phyloP scores from a whole-genome alignment of 2,113 vertebrate genomes.

The Siniperca chuatsi region DNA sequence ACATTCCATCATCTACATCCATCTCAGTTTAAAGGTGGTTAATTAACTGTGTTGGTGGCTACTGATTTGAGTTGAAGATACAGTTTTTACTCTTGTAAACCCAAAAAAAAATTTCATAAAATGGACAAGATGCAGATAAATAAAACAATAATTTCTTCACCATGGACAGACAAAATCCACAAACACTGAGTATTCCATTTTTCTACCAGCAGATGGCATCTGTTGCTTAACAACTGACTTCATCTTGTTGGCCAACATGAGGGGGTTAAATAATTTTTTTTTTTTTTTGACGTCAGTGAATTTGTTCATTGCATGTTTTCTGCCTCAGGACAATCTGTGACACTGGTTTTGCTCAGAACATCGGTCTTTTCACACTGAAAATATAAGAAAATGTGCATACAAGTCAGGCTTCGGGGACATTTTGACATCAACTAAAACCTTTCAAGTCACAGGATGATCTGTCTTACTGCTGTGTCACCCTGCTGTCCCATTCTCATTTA shows the following conservation, averaged over 20 bases:
- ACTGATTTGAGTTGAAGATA: neutral
- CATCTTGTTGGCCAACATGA: neutral
- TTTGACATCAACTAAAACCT: conserved; percentile 1
- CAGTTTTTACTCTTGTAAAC: neutral
- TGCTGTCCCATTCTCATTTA: neutral
- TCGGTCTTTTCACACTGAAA: neutral
- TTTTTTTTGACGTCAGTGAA: conserved; percentile 43
- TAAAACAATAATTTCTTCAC: neutral
- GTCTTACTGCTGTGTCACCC: conserved; percentile 9
- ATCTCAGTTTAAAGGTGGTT: conserved; percentile 8
- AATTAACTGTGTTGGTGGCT: neutral
- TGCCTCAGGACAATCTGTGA: conserved; percentile 28
- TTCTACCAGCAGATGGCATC: conserved; percentile 87
- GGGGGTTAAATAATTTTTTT: conserved; percentile 19
- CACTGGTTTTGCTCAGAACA: neutral
- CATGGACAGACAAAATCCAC: neutral
- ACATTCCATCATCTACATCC: conserved; percentile 35
- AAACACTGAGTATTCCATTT: conserved; percentile 51
- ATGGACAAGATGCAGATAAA: neutral
- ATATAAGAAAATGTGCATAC: neutral
- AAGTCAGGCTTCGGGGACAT: neutral
- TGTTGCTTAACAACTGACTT: conserved; percentile 48
- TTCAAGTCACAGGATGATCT: neutral
- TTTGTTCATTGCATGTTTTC: conserved; percentile 25
- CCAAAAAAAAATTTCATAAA: too few relatives aligned